Percentiles rank a stretch among this genome's conserved stretches.
Conservation (phyloP, 2,888 invertebrate species). For the Noctua janthina region DNA sequence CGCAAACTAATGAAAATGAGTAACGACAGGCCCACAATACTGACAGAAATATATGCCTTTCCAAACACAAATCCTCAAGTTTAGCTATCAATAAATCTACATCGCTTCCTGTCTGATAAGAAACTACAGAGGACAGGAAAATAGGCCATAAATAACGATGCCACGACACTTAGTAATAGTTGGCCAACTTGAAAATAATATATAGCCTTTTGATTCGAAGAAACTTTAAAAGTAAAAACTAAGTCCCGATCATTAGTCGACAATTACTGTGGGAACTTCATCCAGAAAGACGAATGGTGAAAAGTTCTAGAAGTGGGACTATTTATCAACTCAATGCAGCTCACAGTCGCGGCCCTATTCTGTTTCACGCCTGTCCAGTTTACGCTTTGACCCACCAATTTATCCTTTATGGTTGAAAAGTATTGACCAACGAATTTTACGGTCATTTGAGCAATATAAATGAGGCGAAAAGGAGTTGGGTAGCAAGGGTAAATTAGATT, state of each 20-base stretch:
- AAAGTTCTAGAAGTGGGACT: slow-evolving; percentile 67
- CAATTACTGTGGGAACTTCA: slow-evolving; percentile 73
- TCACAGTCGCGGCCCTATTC: slow-evolving; percentile 49
- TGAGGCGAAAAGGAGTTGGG: slow-evolving; percentile 65
- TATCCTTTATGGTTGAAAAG: slow-evolving; percentile 69
- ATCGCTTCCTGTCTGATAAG: slow-evolving; percentile 63
- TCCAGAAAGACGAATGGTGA: slow-evolving; percentile 73
- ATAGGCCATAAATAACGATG: slow-evolving; percentile 57
- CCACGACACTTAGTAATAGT: slow-evolving; percentile 33
- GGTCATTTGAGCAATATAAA: slow-evolving; percentile 67
- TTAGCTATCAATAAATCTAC: slow-evolving; percentile 67
- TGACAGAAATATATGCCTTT: slow-evolving; percentile 49
- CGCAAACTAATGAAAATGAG: slow-evolving; percentile 19
- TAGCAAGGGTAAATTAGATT: slow-evolving; percentile 55
- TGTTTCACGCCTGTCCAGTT: slow-evolving; percentile 56
- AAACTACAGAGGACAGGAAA: slow-evolving; percentile 53
- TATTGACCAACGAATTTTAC: slow-evolving; percentile 70
- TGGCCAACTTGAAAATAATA: slow-evolving; percentile 39
- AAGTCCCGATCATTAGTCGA: slow-evolving; percentile 74
- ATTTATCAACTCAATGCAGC: slow-evolving; percentile 69
- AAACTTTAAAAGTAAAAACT: slow-evolving; percentile 61
- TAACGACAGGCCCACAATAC: slow-evolving; percentile 15
- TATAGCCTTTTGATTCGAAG: slow-evolving; percentile 32
- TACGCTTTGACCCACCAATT: slow-evolving; percentile 60
- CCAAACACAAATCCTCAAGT: slow-evolving; percentile 57